phyloP scores from a whole-genome alignment of 2,888 invertebrate species.

The Camponotus fellah region DNA sequence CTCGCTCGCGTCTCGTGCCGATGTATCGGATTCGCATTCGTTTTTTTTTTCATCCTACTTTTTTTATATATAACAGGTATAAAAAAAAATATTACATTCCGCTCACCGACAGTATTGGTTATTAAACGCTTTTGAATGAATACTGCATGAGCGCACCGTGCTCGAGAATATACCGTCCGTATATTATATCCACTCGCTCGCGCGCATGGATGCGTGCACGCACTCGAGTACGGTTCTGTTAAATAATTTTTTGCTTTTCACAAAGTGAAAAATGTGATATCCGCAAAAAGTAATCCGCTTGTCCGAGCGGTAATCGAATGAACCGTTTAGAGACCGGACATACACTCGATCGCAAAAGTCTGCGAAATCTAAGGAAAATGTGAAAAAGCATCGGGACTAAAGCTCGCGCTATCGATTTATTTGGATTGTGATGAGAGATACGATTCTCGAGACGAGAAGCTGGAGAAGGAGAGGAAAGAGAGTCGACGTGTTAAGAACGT shows the following conservation, averaged over 20 bases:
- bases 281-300: constrained; percentile 51
- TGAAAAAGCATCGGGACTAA: background rate
- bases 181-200: constrained; percentile 17
- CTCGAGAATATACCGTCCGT: constrained; percentile 45
- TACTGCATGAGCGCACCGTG: constrained; percentile 50
- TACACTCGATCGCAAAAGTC: constrained; percentile 27
- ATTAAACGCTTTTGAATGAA: constrained; percentile 56
- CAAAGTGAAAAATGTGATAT: constrained; percentile 54
- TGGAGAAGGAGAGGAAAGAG: background rate
- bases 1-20: constrained; percentile 17
- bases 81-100: constrained; percentile 57
- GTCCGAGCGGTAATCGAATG: constrained; percentile 41
- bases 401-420: background rate
- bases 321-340: constrained; percentile 45
- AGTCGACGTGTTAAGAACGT: constrained; percentile 29
- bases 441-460: constrained; percentile 15
- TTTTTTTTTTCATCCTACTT: constrained; percentile 13
- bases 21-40: constrained; percentile 48
- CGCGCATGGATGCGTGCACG: background rate
- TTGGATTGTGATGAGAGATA: background rate
- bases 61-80: constrained; percentile 41
- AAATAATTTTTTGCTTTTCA: constrained; percentile 55
- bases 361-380: constrained; percentile 4
- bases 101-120: constrained; percentile 53
- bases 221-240: constrained; percentile 31